phyloP scores from a whole-genome alignment of 2,113 vertebrate species.

The Neoarius graeffei region DNA sequence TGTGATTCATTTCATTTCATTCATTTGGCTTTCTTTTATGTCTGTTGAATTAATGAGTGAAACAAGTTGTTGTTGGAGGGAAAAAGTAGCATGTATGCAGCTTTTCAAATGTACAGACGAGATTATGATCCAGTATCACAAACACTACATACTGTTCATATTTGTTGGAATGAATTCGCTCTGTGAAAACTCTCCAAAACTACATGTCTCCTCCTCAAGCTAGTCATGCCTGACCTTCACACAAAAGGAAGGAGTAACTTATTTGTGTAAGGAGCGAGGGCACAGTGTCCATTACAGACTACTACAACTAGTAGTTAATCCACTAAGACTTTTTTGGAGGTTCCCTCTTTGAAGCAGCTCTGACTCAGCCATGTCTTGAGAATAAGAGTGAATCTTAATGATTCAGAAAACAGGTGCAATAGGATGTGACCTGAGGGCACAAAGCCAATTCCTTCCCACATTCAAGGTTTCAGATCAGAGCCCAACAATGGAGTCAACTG shows the following conservation, averaged over 20 bases:
- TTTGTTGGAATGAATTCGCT: neutral
- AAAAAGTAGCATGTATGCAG: neutral
- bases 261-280: too few relatives aligned
- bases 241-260: neutral
- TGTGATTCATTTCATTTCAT: neutral
- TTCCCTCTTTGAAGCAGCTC: neutral
- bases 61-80: neutral
- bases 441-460: constrained; percentile 17
- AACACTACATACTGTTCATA: neutral
- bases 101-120: neutral
- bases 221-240: neutral
- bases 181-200: neutral
- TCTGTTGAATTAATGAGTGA: neutral
- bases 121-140: neutral
- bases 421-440: constrained; percentile 34
- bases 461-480: constrained; percentile 12
- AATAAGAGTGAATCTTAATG: constrained; percentile 6
- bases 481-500: constrained; percentile 34
- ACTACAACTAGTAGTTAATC: neutral
- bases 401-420: constrained; percentile 37
- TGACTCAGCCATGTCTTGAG: neutral
- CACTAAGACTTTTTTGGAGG: neutral
- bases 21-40: neutral
- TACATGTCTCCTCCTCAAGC: neutral
- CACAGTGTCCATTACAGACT: neutral